Evolutionary conservation across 2,113 vertebrate species (phyloP).

Genomic region (Choloepus hoffmanni): DNA sequence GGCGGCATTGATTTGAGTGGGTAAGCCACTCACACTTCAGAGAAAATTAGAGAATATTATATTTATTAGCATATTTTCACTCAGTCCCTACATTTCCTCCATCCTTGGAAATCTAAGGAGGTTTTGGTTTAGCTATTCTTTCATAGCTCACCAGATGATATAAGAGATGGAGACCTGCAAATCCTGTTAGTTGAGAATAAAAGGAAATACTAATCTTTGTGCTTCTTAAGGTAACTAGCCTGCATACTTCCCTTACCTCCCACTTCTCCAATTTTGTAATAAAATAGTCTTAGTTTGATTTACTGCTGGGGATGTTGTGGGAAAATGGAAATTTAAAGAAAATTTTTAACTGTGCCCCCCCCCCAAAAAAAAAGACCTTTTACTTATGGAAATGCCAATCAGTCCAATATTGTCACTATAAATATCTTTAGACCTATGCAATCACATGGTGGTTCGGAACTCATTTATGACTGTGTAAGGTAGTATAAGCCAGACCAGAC

Average conservation of each 20-base stretch:
- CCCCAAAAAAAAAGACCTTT: background rate
- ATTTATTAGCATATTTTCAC: background rate
- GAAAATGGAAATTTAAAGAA: constrained; percentile 2
- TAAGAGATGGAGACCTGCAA: background rate
- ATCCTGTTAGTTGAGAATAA: background rate
- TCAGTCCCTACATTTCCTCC: background rate
- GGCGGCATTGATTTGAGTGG: background rate
- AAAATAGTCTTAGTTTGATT: constrained; percentile 29
- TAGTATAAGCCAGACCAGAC: background rate
- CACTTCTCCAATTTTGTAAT: background rate
- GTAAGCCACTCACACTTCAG: background rate
- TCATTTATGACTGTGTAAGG: background rate
- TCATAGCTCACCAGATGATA: background rate
- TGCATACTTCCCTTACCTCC: background rate
- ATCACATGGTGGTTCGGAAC: background rate
- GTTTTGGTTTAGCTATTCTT: background rate
- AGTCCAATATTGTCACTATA: background rate
- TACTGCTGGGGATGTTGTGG: background rate
- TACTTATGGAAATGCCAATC: constrained; percentile 11
- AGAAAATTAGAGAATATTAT: background rate
- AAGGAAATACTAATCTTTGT: background rate
- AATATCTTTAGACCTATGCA: background rate
- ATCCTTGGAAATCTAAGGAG: background rate
- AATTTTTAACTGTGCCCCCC: background rate
- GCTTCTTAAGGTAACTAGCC: background rate